Evolutionary conservation across 2,113 vertebrate genomes (phyloP), one percentile per base, ranked within the genome.

Genomic region (Paedocypris sp.): DNA sequence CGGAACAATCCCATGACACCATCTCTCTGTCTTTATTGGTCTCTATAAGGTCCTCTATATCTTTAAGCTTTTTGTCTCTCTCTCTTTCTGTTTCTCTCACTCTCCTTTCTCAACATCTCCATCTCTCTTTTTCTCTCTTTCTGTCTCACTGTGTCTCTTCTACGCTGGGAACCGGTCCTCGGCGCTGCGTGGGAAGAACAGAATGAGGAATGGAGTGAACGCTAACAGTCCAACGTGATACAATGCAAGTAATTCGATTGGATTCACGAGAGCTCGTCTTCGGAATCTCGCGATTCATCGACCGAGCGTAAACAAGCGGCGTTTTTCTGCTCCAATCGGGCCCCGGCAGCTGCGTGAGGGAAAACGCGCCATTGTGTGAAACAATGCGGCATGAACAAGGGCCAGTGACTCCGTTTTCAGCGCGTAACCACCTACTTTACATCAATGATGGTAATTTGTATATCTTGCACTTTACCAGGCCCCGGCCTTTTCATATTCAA

Each of bases 401-500:
- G 33, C 25, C 26, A 19, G 23, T 47, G 60, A 62, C 50, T 41
- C 19, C 54, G 26, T 29, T 33, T 49, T 20, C 39, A 16, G 15
- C 48, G 32, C 18, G 6, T 28, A 20, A 46, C 56, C 39, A 19
- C 31, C 45, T 31, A 15, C 28, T 60, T 35, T 29, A 65, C 36
- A 39, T 60, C 33, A 39, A 63, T 82, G 80, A 85, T 77, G 79
- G 77, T 81, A 71, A 79, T 82, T 82, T 85, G 81, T 84, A 81
- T 83, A 82, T 82, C 74, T 82, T 80, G 82, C 82, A 83, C 81
- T 83, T 80, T 79, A 80, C 72, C 67, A n/a, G 49, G 79, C 76
- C 75, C 68, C 68, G 68, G 66, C 61, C 75, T 67, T 82, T 85
- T 87, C 78, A 86, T 79, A 85, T 87, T 87, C 78, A 86, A 86